Percentiles rank a stretch among this genome's conserved stretches.
phyloP scores from a whole-genome alignment of 1,140 invertebrate species.

The Camponotus floridanus region DNA sequence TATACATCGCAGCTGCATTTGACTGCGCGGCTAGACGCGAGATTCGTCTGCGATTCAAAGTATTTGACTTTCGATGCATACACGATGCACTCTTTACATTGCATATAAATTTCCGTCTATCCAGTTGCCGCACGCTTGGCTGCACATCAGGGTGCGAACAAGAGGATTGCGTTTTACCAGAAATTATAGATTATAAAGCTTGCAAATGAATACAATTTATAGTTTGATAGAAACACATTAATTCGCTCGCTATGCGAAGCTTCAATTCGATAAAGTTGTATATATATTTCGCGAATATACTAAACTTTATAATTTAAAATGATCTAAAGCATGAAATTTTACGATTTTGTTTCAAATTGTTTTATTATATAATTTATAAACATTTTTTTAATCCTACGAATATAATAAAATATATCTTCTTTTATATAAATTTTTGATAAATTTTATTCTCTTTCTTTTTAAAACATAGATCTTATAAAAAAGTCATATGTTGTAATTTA shows the following conservation, averaged over 20 bases:
- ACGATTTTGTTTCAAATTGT: neutral
- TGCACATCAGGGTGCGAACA: neutral
- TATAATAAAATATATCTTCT: neutral
- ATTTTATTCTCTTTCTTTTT: neutral
- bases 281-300: too few species aligned
- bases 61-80: conserved; percentile 59
- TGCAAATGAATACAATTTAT: conserved; percentile 22
- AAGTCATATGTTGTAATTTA: neutral
- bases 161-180: neutral
- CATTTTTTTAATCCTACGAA: neutral
- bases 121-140: neutral
- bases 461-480: neutral
- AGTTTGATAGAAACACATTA: neutral
- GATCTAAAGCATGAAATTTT: neutral
- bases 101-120: conserved; percentile 33
- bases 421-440: neutral
- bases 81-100: conserved; percentile 39
- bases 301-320: too few species aligned
- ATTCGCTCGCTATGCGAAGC: neutral
- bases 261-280: too few species aligned
- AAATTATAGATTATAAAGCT: conserved; percentile 15
- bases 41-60: conserved; percentile 58
- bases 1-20: conserved; percentile 41
- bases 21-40: conserved; percentile 21
- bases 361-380: neutral